Evolutionary conservation across 2,888 invertebrate species (phyloP), one percentile per base, ranked within the genome.

Genomic region (Hermaeophaga mercurialis): DNA sequence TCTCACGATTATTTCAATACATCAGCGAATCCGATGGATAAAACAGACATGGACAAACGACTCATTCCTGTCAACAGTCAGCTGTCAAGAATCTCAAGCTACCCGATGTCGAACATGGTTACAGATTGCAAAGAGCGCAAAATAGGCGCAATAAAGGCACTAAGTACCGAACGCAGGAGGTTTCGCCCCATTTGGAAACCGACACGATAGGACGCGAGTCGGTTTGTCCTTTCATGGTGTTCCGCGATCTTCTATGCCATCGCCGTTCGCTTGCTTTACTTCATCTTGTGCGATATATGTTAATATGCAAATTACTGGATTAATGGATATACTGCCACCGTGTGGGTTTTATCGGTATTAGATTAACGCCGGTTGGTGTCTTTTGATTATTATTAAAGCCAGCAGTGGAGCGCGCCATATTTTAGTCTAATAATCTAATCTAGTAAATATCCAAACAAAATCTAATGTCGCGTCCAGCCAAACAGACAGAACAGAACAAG

Each of bases 261-360:
- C 41, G 8, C 34, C 22, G 24, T 52, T 24, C 53, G 64, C 61
- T 60, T 60, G 64, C 64, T 67, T 67, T 67, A 62, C 68, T 66
- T 67, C 66, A 68, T 69, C 70, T 66, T 63, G 68, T 69, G 67
- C 67, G 70, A 69, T 70, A 66, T 70, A 68, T 70, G 69, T 67
- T 70, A 70, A 69, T 71, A 72, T 72, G 70, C 66, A 70, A 70
- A 70, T 70, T 70, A 64, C 59, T 66, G 66, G 70, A 70, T 70
- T 70, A 71, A 70, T 71, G 65, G 66, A 63, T 64, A 62, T 63
- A 62, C 64, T 64, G 63, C 59, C 39, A 56, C 58, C 57, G 69
- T 66, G 70, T 68, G 64, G 69, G 69, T 62, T 64, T 64, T 65
- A 68, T 66, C 60, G 63, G 54, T 56, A 65, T 64, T 66, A 62